Evolutionary conservation across 2,113 vertebrate genomes (phyloP).

Genomic region (Thymallus thymallus): DNA sequence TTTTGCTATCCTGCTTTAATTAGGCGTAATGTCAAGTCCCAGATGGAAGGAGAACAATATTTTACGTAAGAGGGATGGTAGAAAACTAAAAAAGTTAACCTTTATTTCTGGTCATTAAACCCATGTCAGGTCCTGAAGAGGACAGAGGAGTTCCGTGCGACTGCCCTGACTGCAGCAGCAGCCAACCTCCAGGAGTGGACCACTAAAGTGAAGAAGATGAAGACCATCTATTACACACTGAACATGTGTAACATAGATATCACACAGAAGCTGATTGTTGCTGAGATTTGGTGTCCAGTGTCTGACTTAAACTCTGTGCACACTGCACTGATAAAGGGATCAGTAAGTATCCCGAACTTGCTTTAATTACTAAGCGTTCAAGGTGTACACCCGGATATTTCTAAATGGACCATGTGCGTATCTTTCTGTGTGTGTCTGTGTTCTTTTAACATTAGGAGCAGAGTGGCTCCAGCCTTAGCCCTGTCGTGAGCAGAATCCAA

Average conservation of each 20-base stretch:
- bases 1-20: no score
- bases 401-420: no score
- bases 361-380: no score
- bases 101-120: no score
- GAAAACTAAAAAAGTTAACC: no score
- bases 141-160: slow-evolving; percentile 44
- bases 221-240: slow-evolving; percentile 58
- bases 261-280: slow-evolving; percentile 53
- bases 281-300: slow-evolving; percentile 59
- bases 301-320: slow-evolving; percentile 35
- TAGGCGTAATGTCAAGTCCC: no score
- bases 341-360: slow-evolving; percentile 30
- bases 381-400: no score
- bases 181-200: slow-evolving; percentile 36
- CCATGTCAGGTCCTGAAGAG: slow-evolving; percentile 39
- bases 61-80: no score
- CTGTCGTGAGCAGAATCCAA: slow-evolving; percentile 49
- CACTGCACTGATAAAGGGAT: slow-evolving; percentile 40
- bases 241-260: slow-evolving; percentile 61
- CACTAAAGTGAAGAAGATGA: slow-evolving; percentile 49
- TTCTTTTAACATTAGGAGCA: slow-evolving; percentile 29
- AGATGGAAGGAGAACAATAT: no score
- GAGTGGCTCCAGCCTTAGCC: slow-evolving; percentile 44
- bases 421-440: slow-evolving; percentile 7
- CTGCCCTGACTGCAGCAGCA: slow-evolving; percentile 34